phyloP scores from a whole-genome alignment of 2,797 vertebrate species.

The Vireo griseus region DNA sequence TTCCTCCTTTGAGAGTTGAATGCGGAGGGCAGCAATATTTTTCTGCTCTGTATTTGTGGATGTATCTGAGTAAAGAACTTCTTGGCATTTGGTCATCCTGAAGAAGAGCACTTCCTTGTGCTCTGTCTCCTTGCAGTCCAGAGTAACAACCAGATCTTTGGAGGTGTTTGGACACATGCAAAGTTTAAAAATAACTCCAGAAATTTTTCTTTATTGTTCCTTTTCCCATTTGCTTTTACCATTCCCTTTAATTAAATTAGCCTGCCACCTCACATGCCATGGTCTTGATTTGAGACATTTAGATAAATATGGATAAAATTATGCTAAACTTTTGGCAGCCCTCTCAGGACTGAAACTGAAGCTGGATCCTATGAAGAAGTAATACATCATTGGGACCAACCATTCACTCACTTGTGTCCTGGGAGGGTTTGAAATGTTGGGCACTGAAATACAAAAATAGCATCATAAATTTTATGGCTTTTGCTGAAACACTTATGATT shows the following conservation, averaged over 20 bases:
- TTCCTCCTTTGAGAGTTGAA: not conserved
- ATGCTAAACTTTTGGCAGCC: not conserved
- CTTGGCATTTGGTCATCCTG: not conserved
- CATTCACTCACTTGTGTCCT: not conserved
- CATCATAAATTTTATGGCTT: not conserved
- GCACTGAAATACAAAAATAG: not conserved
- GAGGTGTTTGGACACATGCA: not conserved
- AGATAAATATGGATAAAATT: not conserved
- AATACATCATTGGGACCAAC: not conserved
- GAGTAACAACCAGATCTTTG: not conserved
- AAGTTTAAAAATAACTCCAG: not conserved
- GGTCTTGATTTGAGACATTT: not conserved
- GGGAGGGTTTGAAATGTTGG: not conserved
- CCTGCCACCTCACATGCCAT: not conserved
- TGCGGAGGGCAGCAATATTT: rapidly evolving
- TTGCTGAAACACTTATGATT: not conserved
- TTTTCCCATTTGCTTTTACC: not conserved
- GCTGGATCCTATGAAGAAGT: not conserved
- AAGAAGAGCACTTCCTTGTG: not conserved
- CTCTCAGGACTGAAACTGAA: not conserved
- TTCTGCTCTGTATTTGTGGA: not conserved
- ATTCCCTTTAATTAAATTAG: not conserved
- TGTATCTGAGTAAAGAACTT: not conserved
- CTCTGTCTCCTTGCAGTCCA: not conserved
- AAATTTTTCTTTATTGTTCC: not conserved